phyloP scores from a whole-genome alignment of 2,797 vertebrate species.

The Aratinga solstitialis region DNA sequence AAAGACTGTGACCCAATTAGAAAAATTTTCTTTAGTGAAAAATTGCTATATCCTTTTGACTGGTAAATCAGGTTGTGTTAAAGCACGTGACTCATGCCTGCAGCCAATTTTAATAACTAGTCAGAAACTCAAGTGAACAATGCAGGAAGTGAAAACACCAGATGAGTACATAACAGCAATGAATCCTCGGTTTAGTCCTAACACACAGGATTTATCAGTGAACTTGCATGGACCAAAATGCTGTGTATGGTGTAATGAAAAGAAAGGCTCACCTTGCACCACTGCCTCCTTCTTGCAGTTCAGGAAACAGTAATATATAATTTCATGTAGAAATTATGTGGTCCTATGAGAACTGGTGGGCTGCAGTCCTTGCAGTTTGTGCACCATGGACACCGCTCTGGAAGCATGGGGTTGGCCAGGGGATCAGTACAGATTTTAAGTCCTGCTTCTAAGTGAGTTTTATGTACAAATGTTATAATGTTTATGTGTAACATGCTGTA shows the following conservation, averaged over 20 bases:
- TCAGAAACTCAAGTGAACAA: conserved; percentile 2
- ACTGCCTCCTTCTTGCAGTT: neutral
- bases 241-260: neutral
- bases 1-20: neutral
- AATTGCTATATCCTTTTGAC: neutral
- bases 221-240: neutral
- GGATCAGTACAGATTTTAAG: neutral
- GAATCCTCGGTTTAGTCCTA: neutral
- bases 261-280: neutral
- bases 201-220: neutral
- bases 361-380: neutral
- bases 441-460: neutral
- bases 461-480: neutral
- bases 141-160: neutral
- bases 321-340: neutral
- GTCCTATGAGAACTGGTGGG: neutral
- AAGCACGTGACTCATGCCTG: neutral
- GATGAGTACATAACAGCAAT: neutral
- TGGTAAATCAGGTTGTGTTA: conserved; percentile 2
- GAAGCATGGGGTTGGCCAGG: neutral
- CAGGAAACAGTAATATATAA: neutral
- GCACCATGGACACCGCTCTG: neutral
- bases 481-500: neutral
- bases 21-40: neutral
- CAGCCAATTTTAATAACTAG: conserved; percentile 23